Evolutionary conservation across 2,888 invertebrate species (phyloP), one percentile per base, ranked within the genome.

Genomic region (Autographa pulchrina): DNA sequence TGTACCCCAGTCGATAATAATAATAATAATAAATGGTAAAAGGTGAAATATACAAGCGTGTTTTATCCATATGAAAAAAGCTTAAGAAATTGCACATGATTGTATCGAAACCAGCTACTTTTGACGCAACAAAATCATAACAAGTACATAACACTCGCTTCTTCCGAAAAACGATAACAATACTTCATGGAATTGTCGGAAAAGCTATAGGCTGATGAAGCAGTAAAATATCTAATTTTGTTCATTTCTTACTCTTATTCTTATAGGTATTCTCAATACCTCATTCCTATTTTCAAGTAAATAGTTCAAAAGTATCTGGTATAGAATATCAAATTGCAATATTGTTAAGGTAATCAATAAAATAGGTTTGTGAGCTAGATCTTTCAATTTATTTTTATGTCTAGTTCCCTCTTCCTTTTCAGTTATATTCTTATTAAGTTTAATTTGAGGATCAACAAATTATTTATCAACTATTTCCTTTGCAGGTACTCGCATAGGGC

Each of bases 401-500:
- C 35, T 6, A 35, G 8, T 35, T 35, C 35, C 6, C 35, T 35
- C 6, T 35, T 5, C 7, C 35, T n/a, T n/a, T n/a, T n/a, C n/a
- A n/a, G n/a, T n/a, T n/a, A n/a, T n/a, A n/a, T n/a, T n/a, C n/a
- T n/a, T n/a, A n/a, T n/a, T n/a, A n/a, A n/a, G n/a, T n/a, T n/a
- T n/a, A n/a, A n/a, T n/a, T n/a, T n/a, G n/a, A n/a, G n/a, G n/a
- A n/a, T n/a, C n/a, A n/a, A n/a, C n/a, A n/a, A n/a, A n/a, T n/a
- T n/a, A n/a, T n/a, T n/a, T n/a, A n/a, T n/a, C n/a, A n/a, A n/a
- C n/a, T n/a, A n/a, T n/a, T n/a, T n/a, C n/a, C n/a, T n/a, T 94
- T 96, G 35, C 92, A 99, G 99, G 99, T 72, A 99, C 99, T 68
- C 97, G 99, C 85, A 98, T 99, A 91, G 99, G 99, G 31, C 99